Base-by-base conservation (phyloP, 2,113 vertebrate species). In the Zapus hudsonius region DNA sequence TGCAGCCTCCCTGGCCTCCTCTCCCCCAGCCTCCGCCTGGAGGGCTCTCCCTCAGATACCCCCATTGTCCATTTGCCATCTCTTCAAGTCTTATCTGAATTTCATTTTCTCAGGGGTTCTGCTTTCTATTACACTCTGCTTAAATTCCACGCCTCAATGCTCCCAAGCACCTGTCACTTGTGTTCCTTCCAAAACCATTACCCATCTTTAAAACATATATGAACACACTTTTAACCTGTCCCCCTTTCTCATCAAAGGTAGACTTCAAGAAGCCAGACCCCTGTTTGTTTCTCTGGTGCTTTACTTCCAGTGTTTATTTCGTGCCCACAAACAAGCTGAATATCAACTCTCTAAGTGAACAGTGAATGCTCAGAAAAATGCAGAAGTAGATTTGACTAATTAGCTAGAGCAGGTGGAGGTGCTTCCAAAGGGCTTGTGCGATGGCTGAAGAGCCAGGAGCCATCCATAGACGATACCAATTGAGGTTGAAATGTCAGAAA, bases 311-410 rank as follows among this genome's bases (percentile, higher is more conserved):
- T 52, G 31, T 9, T 10, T 94, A 67, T 92, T 19, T 85, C n/a
- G 74, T 27, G 82, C 6, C 0, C 13, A 74, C 10, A 70, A n/a
- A 84, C 79, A 84, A 47, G 52, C 22, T 15, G 9, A 87, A 74
- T 80, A 75, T 82, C 47, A 89, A 55, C 55, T 92, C 63, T 23
- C 44, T 85, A 78, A 85, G 73, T 80, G 44, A 84, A 72, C 36
- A 44, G 25, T 42, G 69, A 63, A 73, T 57, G 12, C 11, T 7
- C 47, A 47, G 20, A 66, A n/a, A n/a, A n/a, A 83, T 47, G 70
- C 23, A 69, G 3, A 25, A 15, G 73, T 31, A 87, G 17, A 83
- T 8, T 73, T 63, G 78, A 6, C 70, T 23, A 44, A n/a, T 12
- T 64, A 90, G 47, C 4, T 44, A 25, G 38, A 82, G 3, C 42